Base-by-base conservation (phyloP, 2,797 vertebrate genomes). In the Gadopsis marmoratus region DNA sequence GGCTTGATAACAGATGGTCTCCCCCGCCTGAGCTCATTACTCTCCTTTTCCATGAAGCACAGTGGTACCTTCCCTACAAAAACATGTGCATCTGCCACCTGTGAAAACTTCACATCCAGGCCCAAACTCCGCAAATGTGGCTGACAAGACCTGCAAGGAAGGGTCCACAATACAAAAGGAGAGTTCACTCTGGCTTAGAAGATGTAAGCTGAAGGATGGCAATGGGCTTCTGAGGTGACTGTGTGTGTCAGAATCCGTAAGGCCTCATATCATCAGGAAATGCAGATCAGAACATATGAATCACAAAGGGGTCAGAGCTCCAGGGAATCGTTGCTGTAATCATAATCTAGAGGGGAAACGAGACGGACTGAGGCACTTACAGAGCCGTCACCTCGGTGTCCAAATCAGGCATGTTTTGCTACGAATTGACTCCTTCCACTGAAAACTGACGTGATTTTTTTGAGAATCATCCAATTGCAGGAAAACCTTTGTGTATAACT, bases 41-140 rank as follows among this genome's bases (percentile, higher is more conserved):
- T 97, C 91, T 99, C 98, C 92, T 96, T 97, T 91, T 99, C 97
- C 82, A 96, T 83, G 79, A 99, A 98, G 85, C 97, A 99, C 74
- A 96, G 45, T 0, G 98, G 98, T 13, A 99, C 97, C 84, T 96
- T 97, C 59, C 92, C 94, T 21, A 99, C 95, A 55, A 97, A 93
- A 50, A 98, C 90, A 16, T 85, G 87, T 13, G 94, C 89, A 45
- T 84, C 91, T 6, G 79, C 93, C 10, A 80, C 85, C 55, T 94
- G 90, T 54, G 96, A 94, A 91, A 99, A 98, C 2, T 86, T 88
- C 74, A 99, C 87, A 80, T 97, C 96, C 80, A 99, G 93, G 51
- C 97, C 98, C 71, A 97, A 89, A 76, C 94, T 94, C 76, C 94
- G 94, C 83, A 98, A 87, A 77, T 93, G 94, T 81, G 91, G 87